A percentile compares a stretch with the other conserved stretches of the same genome.
phyloP scores from a whole-genome alignment of 2,113 vertebrate species.

The Phrynocephalus versicolor region DNA sequence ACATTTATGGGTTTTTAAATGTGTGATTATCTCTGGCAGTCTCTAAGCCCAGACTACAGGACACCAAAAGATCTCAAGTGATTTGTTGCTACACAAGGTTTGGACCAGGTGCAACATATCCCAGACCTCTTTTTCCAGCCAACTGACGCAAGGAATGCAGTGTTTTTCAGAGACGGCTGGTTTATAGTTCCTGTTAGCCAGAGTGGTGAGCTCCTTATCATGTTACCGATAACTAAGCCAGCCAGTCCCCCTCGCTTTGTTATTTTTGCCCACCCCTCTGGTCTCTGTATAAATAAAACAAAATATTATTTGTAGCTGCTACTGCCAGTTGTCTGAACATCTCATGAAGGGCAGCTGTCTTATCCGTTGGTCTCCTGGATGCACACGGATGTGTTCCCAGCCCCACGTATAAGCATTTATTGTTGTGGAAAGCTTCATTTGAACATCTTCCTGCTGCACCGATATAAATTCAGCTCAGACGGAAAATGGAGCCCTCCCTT shows the following conservation, averaged over 20 bases:
- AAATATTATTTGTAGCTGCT: background rate
- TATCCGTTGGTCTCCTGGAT: background rate
- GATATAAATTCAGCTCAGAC: background rate
- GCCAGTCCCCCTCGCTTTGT: background rate
- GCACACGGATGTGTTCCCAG: background rate
- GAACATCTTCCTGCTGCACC: background rate
- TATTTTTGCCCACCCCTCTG: conserved; percentile 13
- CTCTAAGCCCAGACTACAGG: conserved; percentile 2
- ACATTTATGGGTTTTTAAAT: background rate
- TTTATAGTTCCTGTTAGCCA: conserved; percentile 16
- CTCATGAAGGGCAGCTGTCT: background rate
- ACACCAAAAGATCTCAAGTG: background rate
- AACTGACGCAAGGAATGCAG: conserved; percentile 16
- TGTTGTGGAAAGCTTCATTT: background rate
- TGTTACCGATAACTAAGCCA: conserved; percentile 10
- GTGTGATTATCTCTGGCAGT: background rate
- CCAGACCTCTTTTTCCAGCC: background rate
- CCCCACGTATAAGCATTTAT: background rate
- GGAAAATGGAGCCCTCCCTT: background rate
- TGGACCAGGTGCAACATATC: background rate
- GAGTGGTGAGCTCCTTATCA: conserved; percentile 27
- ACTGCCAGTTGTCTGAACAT: background rate
- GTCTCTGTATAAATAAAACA: background rate
- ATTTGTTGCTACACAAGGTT: background rate
- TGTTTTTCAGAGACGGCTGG: conserved; percentile 17